Evolutionary conservation across 53 echinoderm and acorn worm genomes (phyloP).

Genomic region (Patiria pectinifera): DNA sequence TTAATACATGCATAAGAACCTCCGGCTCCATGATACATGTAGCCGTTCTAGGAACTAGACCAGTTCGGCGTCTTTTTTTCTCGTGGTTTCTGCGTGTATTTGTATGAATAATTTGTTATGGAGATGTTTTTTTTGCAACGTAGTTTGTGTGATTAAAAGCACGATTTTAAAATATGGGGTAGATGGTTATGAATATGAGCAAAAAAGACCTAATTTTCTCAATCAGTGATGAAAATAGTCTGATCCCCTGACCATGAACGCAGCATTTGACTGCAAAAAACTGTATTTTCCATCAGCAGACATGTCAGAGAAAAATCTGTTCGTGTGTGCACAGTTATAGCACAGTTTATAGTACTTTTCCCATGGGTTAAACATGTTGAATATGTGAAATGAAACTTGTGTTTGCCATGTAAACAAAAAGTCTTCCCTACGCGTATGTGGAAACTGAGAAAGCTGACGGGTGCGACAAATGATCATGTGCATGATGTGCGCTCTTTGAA

Average conservation of each 20-base stretch:
- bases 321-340: neutral
- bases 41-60: neutral
- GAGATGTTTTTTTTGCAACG: neutral
- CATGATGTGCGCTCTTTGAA: no score
- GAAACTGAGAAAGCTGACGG: neutral
- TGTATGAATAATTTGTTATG: neutral
- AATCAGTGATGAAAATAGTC: neutral
- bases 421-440: neutral
- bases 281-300: no score
- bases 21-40: no score
- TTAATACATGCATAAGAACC: no score
- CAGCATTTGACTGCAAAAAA: neutral
- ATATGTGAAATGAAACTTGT: neutral
- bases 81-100: neutral
- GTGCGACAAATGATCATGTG: no score
- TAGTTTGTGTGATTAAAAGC: neutral
- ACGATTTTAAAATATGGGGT: neutral
- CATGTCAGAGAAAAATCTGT: no score
- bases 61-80: neutral
- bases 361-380: neutral
- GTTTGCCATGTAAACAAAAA: no score
- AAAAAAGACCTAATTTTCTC: neutral
- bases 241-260: neutral
- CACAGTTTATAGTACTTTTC: no score
- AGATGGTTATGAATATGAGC: neutral